Evolutionary conservation across 2,888 invertebrate genomes (phyloP).

Genomic region (Steinernema carpocapsae): DNA sequence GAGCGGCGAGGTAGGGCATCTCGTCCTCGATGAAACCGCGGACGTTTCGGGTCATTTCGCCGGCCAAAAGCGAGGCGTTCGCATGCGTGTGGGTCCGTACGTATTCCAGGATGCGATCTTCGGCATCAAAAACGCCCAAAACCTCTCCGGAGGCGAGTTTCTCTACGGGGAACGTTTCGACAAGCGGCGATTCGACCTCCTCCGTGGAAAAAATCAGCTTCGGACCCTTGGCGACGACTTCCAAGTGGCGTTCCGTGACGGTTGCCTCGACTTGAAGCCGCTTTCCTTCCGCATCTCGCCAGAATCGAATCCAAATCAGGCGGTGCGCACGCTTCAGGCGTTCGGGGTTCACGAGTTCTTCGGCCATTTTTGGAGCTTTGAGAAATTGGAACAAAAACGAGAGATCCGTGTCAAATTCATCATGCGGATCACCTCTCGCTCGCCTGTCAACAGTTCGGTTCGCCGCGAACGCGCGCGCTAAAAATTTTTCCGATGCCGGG

Average conservation of each 20-base stretch:
- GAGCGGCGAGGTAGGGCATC: conserved; percentile 20
- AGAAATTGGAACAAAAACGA: too few species aligned
- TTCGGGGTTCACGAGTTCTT: too few species aligned
- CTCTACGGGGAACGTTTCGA: not conserved
- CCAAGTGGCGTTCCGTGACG: not conserved
- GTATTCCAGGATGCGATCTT: not conserved
- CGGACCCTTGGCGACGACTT: conserved; percentile 8
- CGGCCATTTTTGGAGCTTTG: too few species aligned
- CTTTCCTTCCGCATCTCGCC: not conserved
- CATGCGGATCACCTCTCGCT: too few species aligned
- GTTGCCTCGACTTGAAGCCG: not conserved
- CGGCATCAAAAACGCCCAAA: not conserved
- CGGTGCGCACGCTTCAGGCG: not conserved
- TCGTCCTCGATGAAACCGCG: conserved; percentile 1
- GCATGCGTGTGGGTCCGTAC: not conserved
- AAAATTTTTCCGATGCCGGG: conserved; percentile 42
- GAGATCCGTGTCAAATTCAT: too few species aligned
- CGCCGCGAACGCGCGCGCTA: too few species aligned
- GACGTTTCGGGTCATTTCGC: conserved; percentile 18
- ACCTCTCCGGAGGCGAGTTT: not conserved
- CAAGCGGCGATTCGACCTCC: not conserved
- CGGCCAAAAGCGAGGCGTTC: not conserved
- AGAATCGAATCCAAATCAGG: not conserved
- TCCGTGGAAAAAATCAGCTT: not conserved
- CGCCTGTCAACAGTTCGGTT: too few species aligned